Evolutionary conservation across 2,888 invertebrate species (phyloP).

Genomic region (Cephus rjabovi): DNA sequence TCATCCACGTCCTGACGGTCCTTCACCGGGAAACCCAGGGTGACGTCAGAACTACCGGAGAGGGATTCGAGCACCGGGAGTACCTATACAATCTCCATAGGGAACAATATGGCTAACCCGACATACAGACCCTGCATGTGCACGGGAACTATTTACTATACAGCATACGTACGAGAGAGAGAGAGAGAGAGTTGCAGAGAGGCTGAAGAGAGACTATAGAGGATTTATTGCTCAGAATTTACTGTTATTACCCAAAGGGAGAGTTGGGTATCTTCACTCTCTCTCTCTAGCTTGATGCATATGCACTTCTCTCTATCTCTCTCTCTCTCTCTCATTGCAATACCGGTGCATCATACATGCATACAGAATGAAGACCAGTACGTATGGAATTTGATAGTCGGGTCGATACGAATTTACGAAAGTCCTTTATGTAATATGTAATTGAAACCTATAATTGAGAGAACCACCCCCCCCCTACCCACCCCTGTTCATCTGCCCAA

Average conservation of each 20-base stretch:
- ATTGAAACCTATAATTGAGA: no score
- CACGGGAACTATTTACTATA: constrained; percentile 48
- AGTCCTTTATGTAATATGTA: no score
- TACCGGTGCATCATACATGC: not conserved
- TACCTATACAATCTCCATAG: no score
- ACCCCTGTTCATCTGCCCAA: no score
- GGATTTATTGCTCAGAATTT: constrained; percentile 63
- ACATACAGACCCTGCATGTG: constrained; percentile 34
- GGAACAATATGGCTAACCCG: constrained; percentile 25
- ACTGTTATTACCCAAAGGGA: constrained; percentile 63
- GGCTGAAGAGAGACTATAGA: constrained; percentile 41
- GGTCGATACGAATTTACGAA: not conserved
- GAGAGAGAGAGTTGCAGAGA: constrained; percentile 9
- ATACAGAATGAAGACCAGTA: not conserved
- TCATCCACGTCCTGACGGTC: no score
- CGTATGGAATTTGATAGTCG: not conserved
- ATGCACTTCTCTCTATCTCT: constrained; percentile 25
- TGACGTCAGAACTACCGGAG: no score
- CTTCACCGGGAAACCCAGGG: no score
- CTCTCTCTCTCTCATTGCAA: not conserved
- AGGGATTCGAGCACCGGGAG: no score
- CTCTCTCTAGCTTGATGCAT: constrained; percentile 23
- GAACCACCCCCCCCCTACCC: no score
- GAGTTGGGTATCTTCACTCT: not conserved
- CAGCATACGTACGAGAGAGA: constrained; percentile 29